Conservation (phyloP, 2,797 vertebrate genomes). For the Bryconaethiops microstoma region DNA sequence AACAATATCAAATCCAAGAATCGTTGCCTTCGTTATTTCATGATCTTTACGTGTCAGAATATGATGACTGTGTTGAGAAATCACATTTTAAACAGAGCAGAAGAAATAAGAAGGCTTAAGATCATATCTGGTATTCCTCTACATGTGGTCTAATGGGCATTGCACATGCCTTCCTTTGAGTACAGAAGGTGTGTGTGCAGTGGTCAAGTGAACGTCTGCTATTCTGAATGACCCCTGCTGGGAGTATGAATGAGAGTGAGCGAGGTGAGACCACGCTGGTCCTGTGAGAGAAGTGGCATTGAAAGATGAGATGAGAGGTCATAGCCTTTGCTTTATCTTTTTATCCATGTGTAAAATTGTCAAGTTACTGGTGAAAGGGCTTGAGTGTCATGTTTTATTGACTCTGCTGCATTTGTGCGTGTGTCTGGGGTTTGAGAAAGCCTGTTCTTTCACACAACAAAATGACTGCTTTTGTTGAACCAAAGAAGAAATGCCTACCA, state of each 20-base stretch:
- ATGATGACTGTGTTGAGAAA: no score
- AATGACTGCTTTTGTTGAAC: background rate
- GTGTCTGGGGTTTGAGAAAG: background rate
- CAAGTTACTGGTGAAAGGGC: background rate
- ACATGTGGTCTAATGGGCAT: background rate
- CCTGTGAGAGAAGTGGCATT: constrained; percentile 15
- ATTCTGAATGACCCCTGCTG: constrained; percentile 14
- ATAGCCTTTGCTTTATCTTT: constrained; percentile 12
- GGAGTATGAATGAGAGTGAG: constrained; percentile 31
- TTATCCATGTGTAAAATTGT: constrained; percentile 27
- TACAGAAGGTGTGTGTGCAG: constrained; percentile 13
- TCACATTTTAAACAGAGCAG: no score
- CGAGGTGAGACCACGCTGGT: constrained; percentile 33
- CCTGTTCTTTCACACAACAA: background rate
- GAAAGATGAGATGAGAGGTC: constrained; percentile 32
- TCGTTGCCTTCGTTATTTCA: no score
- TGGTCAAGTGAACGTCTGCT: constrained; percentile 35
- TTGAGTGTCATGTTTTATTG: constrained; percentile 18
- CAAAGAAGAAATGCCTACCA: background rate
- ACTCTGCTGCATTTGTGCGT: background rate
- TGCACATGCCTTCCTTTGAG: background rate
- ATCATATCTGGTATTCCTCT: constrained; percentile 4
- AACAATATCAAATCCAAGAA: no score
- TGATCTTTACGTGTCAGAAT: no score
- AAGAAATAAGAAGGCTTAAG: no score